Base-by-base conservation (phyloP, 92 coral and sea anemone genomes). In the Umimayanthus chanpuru region DNA sequence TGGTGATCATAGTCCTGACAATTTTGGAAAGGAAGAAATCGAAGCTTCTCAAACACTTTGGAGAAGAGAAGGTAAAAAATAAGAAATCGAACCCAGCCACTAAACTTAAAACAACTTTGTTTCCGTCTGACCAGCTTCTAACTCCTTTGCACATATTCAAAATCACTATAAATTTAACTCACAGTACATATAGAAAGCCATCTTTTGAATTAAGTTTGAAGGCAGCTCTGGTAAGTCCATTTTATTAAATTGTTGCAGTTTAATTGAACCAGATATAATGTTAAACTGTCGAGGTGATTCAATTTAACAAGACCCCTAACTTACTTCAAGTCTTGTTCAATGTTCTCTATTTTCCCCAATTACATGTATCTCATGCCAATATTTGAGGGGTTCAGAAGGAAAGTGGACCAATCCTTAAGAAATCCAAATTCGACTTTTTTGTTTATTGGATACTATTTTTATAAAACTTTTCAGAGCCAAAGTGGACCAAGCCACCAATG, bases 1-100 rank as follows among this genome's bases (percentile, higher is more conserved):
- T 80, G 79, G 85, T 56, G 85, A 89, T 21, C 38, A 36, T 80
- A 76, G 85, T 68, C 81, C 79, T 38, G 76, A 56, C 8, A 64
- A 77, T 30, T 89, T 83, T 89, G 89, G 92, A 39, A 84, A 84
- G 84, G 72, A 50, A 64, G 89, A 89, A 85, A 89, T 76, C 50
- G 89, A 85, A 40, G 58, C 79, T 89, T 30, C 85, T 89, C 21
- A 84, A 85, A 67, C 91, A 89, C 88, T 83, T 44, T 89, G 91
- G 91, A 68, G 88, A 89, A 50, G 88, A 81, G 64, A 81, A 81
- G 82, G 91, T 86, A n/a, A 53, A 86, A 20, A 43, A 77, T n/a
- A 4, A 64, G 26, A 71, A 23, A 36, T 73, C 2, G 3, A 41
- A 41, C 44, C 44, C 7, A 41, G 44, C 7, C 44, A 41, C 44